Conservation (phyloP, 37 sponge, comb jelly and placozoan species). For the Agelas oroides region DNA sequence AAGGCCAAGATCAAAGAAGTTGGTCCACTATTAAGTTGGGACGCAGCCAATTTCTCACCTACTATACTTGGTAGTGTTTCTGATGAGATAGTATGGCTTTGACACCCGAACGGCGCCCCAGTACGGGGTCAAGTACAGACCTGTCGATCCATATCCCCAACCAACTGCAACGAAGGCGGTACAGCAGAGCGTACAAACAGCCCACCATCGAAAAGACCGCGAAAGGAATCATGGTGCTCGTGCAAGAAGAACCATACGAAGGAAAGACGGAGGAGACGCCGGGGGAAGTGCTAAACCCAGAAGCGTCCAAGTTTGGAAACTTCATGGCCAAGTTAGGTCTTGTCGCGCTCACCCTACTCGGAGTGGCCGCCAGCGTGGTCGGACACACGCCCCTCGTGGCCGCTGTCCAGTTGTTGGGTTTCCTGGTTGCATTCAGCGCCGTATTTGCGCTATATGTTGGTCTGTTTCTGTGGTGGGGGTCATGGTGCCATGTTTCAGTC, state of each 20-base stretch:
- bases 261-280: background rate
- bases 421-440: conserved; percentile 27
- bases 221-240: conserved; percentile 28
- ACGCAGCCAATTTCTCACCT: too few relatives aligned
- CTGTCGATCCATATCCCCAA: background rate
- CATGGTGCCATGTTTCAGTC: background rate
- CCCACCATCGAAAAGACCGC: conserved; percentile 21
- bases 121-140: background rate
- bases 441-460: conserved; percentile 31
- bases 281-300: conserved; percentile 1
- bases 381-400: background rate
- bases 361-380: background rate
- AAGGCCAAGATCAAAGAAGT: too few relatives aligned
- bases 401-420: conserved; percentile 44
- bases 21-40: too few relatives aligned
- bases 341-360: background rate
- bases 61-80: too few relatives aligned
- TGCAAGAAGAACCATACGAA: background rate
- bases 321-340: conserved; percentile 14
- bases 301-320: conserved; percentile 5
- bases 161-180: conserved; percentile 5
- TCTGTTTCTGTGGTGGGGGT: conserved; percentile 49
- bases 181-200: conserved; percentile 41
- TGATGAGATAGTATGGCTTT: too few relatives aligned
- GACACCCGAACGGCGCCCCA: conserved; percentile 22